A percentile compares a stretch with the other conserved stretches of the same genome.
Evolutionary conservation across 30 jellyfish, hydroid and myxozoan genomes (phyloP).

Genomic region (Aurelia sp.): DNA sequence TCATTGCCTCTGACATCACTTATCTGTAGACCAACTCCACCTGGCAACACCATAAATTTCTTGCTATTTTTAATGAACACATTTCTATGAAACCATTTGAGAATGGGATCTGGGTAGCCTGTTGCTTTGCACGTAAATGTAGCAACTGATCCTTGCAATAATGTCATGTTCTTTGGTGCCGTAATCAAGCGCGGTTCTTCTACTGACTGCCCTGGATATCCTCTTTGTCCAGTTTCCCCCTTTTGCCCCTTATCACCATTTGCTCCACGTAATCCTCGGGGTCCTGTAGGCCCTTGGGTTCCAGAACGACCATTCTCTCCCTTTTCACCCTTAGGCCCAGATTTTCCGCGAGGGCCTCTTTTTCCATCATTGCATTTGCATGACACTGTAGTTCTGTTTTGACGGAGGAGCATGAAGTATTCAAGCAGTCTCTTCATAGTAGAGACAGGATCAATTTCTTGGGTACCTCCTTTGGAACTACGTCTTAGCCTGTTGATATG

Average conservation of each 20-base stretch:
- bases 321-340: background rate
- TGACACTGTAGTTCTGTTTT: background rate
- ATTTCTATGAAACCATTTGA: background rate
- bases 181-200: background rate
- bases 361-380: background rate
- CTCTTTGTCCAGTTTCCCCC: slow-evolving; percentile 9
- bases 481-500: no score
- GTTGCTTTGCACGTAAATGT: slow-evolving; percentile 31
- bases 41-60: background rate
- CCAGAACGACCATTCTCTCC: background rate
- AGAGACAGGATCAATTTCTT: no score
- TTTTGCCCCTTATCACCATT: background rate
- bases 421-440: no score
- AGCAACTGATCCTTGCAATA: slow-evolving; percentile 9
- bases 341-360: slow-evolving; percentile 20
- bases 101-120: slow-evolving; percentile 35
- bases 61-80: background rate
- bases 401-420: background rate
- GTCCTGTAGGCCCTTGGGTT: background rate
- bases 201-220: background rate
- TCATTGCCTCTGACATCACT: slow-evolving; percentile 2
- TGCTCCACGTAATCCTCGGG: background rate
- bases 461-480: no score
- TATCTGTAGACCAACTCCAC: background rate
- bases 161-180: background rate